Conservation (phyloP, 2,113 vertebrate genomes). For the Rhinopomastus cyanomelas region DNA sequence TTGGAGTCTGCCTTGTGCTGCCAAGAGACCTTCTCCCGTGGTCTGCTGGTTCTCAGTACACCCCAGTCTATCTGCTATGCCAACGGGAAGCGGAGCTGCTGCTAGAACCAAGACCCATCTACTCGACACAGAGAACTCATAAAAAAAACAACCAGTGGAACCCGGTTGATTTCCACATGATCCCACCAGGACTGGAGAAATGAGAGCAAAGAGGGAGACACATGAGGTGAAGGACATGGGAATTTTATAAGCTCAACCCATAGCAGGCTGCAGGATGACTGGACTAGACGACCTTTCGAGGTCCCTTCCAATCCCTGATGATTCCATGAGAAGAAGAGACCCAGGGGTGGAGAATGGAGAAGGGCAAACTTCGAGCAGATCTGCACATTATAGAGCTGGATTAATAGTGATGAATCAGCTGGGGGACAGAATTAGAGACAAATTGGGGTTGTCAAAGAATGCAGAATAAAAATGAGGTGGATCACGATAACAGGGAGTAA, state of each 20-base stretch:
- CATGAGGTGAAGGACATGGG: not conserved
- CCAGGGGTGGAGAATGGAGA: not conserved
- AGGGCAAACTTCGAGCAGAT: not conserved
- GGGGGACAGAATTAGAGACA: not conserved
- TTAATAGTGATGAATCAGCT: not conserved
- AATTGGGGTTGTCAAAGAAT: not conserved
- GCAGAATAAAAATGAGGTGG: not conserved
- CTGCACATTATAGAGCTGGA: not conserved
- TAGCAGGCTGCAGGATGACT: no score
- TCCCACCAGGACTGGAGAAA: not conserved
- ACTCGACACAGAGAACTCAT: not conserved
- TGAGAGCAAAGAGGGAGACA: not conserved
- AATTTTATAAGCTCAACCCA: rapidly evolving
- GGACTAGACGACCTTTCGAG: no score
- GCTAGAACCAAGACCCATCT: not conserved
- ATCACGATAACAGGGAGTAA: not conserved
- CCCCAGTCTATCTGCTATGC: not conserved
- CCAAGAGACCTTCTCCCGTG: not conserved
- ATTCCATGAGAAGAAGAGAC: not conserved
- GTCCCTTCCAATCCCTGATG: no score
- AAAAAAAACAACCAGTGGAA: not conserved
- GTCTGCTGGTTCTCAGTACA: not conserved
- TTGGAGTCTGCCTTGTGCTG: not conserved
- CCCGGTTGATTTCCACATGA: not conserved
- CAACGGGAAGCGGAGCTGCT: not conserved